Evolutionary conservation across 2,888 invertebrate species (phyloP).

Genomic region (Torymus aiolomorphi): DNA sequence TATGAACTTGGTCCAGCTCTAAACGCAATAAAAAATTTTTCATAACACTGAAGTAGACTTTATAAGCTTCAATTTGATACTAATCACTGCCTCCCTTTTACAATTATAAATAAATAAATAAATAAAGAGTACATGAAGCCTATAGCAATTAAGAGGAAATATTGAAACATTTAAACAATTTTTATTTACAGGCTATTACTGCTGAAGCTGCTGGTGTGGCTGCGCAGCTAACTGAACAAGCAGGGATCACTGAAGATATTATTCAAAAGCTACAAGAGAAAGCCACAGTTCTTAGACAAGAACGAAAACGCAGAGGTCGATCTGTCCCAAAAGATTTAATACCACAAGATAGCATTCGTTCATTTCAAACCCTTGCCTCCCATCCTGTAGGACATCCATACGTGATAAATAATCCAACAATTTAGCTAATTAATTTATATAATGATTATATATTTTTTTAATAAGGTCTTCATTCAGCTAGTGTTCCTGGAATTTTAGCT

Average conservation of each 20-base stretch:
- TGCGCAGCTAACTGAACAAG: constrained; percentile 89
- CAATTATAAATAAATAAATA: no score
- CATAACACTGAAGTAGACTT: no score
- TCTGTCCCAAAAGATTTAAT: constrained; percentile 96
- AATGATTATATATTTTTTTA: constrained; percentile 41
- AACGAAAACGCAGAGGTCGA: constrained; percentile 96
- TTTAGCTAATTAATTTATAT: neutral
- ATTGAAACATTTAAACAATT: neutral
- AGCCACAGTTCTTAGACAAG: constrained; percentile 96
- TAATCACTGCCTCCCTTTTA: no score
- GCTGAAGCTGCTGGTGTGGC: constrained; percentile 87
- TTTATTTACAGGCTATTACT: constrained; percentile 79
- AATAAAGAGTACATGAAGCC: no score
- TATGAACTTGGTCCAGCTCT: no score
- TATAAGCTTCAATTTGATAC: no score
- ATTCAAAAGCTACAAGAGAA: constrained; percentile 96
- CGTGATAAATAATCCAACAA: neutral
- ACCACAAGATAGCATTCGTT: constrained; percentile 89
- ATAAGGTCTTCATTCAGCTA: constrained; percentile 97
- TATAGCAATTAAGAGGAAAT: no score
- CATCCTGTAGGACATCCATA: constrained; percentile 83
- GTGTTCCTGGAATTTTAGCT: constrained; percentile 96
- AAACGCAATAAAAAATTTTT: no score
- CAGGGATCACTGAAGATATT: constrained; percentile 95
- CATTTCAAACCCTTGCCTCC: constrained; percentile 89